Evolutionary conservation across 2,113 vertebrate genomes (phyloP).

Genomic region (Syrmaticus mikado): DNA sequence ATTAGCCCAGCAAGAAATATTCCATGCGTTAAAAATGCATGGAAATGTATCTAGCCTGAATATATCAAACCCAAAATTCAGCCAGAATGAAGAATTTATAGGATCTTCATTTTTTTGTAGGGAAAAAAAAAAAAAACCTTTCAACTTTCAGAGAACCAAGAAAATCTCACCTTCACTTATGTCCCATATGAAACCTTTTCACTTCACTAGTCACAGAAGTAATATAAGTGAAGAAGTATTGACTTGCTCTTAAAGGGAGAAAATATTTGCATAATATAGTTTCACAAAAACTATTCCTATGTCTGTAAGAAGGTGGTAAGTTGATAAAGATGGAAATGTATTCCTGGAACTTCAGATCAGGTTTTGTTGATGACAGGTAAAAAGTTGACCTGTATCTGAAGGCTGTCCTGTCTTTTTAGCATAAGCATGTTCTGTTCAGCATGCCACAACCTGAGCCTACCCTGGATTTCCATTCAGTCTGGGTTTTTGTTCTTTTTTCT

Average conservation of each 20-base stretch:
- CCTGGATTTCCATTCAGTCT: constrained; percentile 11
- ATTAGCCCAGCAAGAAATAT: neutral
- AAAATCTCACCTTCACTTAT: neutral
- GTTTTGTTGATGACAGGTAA: constrained; percentile 1
- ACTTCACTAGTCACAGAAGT: neutral
- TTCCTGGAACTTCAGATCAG: neutral
- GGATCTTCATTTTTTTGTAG: neutral
- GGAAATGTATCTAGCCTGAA: neutral
- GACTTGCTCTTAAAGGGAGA: neutral
- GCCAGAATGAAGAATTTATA: neutral
- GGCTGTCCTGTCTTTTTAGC: neutral
- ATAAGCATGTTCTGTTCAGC: neutral
- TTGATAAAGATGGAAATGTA: neutral
- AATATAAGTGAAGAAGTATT: neutral
- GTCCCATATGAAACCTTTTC: neutral
- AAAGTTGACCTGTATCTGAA: neutral
- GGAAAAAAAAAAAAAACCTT: neutral
- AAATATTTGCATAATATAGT: neutral
- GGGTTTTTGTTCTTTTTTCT: neutral
- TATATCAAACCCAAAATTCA: neutral
- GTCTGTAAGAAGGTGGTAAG: neutral
- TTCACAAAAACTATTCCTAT: neutral
- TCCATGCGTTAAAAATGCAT: neutral
- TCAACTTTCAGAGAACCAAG: neutral
- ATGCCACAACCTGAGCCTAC: neutral